Evolutionary conservation across 2,888 invertebrate species (phyloP).

Genomic region (Nymphalis urticae): DNA sequence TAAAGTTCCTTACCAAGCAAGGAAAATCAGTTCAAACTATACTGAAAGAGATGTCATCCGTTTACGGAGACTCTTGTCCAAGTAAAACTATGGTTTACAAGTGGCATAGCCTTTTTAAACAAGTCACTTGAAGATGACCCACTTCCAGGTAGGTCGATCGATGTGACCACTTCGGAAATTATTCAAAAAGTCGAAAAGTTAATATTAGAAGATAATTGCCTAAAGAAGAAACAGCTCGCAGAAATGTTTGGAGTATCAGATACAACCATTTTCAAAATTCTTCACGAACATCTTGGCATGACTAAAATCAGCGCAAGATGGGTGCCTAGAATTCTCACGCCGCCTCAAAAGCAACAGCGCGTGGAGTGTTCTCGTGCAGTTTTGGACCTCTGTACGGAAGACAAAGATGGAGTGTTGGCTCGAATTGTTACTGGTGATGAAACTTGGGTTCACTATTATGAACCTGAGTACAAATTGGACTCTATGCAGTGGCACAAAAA

Average conservation of each 20-base stretch:
- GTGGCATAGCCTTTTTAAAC: no score
- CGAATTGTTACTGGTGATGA: neutral
- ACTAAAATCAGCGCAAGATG: constrained; percentile 27
- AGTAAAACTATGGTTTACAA: no score
- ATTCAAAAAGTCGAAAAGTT: constrained; percentile 14
- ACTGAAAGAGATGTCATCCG: no score
- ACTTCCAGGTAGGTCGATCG: no score
- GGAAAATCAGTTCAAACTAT: no score
- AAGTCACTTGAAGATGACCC: no score
- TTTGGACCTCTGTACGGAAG: neutral
- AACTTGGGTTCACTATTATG: constrained; percentile 4
- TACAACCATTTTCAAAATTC: constrained; percentile 34
- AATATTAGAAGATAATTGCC: constrained; percentile 12
- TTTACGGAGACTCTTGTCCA: no score
- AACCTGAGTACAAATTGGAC: constrained; percentile 4
- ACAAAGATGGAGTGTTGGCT: neutral
- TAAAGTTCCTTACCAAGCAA: no score
- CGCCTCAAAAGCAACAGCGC: constrained; percentile 24
- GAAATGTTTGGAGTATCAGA: constrained; percentile 36
- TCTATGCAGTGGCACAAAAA: neutral
- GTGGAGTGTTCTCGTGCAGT: neutral
- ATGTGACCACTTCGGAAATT: no score
- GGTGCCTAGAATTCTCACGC: constrained; percentile 37
- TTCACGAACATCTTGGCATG: constrained; percentile 29
- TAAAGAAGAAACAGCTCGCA: constrained; percentile 34